A percentile compares a stretch with the other conserved stretches of the same genome.
Evolutionary conservation across 2,888 invertebrate species (phyloP).

Genomic region (Ellobium chinense): DNA sequence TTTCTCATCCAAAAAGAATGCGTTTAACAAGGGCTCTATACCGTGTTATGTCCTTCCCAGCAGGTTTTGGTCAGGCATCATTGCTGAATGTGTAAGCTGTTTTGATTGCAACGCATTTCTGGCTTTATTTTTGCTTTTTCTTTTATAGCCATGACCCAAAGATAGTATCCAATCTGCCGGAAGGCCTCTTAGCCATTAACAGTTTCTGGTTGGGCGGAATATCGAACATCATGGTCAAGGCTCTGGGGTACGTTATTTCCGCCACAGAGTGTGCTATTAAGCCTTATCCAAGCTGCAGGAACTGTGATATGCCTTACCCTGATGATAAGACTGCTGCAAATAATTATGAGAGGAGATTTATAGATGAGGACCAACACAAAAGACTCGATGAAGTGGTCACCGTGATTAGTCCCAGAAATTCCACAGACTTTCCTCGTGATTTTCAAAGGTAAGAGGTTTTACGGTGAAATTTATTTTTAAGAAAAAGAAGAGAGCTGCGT

Average conservation of each 20-base stretch:
- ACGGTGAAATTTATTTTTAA: neutral
- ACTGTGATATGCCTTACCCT: conserved; percentile 7
- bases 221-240: conserved; percentile 39
- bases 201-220: conserved; percentile 51
- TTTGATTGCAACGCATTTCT: no score
- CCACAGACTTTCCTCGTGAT: neutral
- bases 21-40: no score
- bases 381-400: neutral
- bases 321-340: neutral
- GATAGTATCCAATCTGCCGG: conserved; percentile 46
- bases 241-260: conserved; percentile 28
- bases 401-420: neutral
- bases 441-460: neutral
- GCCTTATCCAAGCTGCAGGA: neutral
- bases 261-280: conserved; percentile 1
- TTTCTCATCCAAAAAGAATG: no score
- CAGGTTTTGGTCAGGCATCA: no score
- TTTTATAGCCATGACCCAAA: conserved; percentile 37
- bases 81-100: no score
- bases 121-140: no score
- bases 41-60: no score
- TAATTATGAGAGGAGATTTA: neutral
- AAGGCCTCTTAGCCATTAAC: conserved; percentile 59
- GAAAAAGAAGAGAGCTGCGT: no score
- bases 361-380: neutral